These are phyloP conservation scores for Mimas tiliae DNA, from an alignment of 2,888 invertebrate species.

Conservation along the genomic window DNA sequence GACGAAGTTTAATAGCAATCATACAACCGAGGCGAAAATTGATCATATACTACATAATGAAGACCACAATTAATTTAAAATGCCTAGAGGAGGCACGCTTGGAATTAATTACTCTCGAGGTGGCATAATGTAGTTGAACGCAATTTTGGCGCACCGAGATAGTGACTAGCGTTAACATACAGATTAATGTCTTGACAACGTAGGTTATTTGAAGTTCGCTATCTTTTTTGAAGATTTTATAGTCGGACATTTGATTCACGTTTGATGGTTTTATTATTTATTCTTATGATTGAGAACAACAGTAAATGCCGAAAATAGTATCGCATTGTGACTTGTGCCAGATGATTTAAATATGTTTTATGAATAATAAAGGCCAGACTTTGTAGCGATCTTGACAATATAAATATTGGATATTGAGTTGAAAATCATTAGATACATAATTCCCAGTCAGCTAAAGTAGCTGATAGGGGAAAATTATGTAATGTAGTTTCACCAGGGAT, in stretches of 20 bases:
- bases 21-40: background rate
- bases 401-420: no score
- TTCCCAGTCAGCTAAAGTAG: no score
- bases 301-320: no score
- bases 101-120: constrained; percentile 27
- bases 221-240: background rate
- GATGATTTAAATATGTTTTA: no score
- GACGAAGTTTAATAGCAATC: background rate
- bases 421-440: no score
- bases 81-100: constrained; percentile 31
- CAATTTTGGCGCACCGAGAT: constrained; percentile 6
- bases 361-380: no score
- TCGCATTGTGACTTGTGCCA: no score
- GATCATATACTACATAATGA: constrained; percentile 13
- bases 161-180: background rate
- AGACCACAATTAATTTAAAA: constrained; percentile 32
- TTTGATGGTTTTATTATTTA: background rate
- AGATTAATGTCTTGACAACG: background rate
- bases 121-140: constrained; percentile 41
- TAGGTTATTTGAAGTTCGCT: background rate
- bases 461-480: no score
- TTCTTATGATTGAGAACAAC: no score
- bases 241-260: background rate
- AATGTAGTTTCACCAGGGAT: no score
- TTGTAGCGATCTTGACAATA: no score